Conservation (phyloP, 2,888 invertebrate genomes). For the Andrena dorsata region DNA sequence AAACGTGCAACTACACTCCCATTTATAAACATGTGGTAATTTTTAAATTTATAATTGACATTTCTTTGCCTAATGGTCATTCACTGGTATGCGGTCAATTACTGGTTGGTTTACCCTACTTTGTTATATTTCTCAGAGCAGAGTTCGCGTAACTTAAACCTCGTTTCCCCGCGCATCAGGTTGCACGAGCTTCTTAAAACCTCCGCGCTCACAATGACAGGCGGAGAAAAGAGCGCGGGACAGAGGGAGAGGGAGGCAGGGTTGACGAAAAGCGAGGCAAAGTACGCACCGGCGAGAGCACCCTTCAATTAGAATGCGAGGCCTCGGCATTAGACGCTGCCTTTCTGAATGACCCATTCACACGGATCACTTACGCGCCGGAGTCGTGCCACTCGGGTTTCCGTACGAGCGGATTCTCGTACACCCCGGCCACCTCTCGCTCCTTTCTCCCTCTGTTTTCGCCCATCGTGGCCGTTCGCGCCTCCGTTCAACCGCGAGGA, state of each 20-base stretch:
- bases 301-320: slow-evolving; percentile 53
- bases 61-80: no score
- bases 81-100: no score
- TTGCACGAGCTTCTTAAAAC: background rate
- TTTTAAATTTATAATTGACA: no score
- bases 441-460: background rate
- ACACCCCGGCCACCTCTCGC: background rate
- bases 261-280: slow-evolving; percentile 39
- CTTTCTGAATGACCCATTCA: slow-evolving; percentile 46
- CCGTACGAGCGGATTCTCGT: slow-evolving; percentile 22
- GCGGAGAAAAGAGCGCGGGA: background rate
- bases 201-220: background rate
- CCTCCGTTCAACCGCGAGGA: background rate
- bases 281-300: slow-evolving; percentile 35
- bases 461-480: background rate
- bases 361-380: slow-evolving; percentile 37
- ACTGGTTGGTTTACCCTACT: no score
- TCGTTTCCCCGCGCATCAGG: background rate
- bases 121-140: no score
- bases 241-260: background rate
- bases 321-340: slow-evolving; percentile 4
- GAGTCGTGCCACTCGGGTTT: slow-evolving; percentile 35
- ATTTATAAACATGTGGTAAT: no score
- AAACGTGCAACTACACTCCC: no score
- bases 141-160: background rate